phyloP scores from a whole-genome alignment of 2,113 vertebrate genomes.

The Morone chrysops region DNA sequence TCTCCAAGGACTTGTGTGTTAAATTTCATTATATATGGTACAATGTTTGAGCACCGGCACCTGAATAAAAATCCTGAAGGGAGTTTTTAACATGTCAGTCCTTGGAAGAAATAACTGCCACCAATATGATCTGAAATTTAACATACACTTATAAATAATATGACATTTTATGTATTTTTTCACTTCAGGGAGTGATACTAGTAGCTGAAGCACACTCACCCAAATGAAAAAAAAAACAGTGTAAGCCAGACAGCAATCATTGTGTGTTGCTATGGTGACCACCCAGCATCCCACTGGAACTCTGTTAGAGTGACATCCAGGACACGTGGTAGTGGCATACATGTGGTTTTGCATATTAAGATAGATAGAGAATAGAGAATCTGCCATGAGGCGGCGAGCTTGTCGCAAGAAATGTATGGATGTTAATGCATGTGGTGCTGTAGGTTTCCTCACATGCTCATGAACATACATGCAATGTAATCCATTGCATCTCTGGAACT shows the following conservation, averaged over 20 bases:
- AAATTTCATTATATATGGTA: background rate
- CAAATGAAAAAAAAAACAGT: no score
- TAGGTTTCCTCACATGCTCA: background rate
- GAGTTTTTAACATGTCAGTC: background rate
- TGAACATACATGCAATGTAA: background rate
- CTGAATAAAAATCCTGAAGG: background rate
- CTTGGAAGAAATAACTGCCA: no score
- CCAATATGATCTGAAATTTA: no score
- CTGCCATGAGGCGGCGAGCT: background rate
- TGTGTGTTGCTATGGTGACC: constrained; percentile 15
- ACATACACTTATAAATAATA: no score
- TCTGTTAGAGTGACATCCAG: constrained; percentile 14
- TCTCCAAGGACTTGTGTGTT: background rate
- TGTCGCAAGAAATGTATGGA: background rate
- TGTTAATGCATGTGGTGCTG: background rate
- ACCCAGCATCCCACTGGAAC: background rate
- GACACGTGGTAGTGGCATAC: background rate
- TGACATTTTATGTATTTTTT: no score
- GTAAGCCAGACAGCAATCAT: background rate
- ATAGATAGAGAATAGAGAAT: background rate
- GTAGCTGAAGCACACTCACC: background rate
- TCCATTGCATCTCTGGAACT: background rate
- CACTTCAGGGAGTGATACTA: background rate
- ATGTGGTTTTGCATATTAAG: constrained; percentile 2
- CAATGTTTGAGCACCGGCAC: background rate